Percentiles rank a stretch among this genome's conserved stretches.
These are phyloP conservation scores for Coracopsis vasa DNA, from an alignment of 2,113 vertebrate genomes.

Conservation along the genomic window DNA sequence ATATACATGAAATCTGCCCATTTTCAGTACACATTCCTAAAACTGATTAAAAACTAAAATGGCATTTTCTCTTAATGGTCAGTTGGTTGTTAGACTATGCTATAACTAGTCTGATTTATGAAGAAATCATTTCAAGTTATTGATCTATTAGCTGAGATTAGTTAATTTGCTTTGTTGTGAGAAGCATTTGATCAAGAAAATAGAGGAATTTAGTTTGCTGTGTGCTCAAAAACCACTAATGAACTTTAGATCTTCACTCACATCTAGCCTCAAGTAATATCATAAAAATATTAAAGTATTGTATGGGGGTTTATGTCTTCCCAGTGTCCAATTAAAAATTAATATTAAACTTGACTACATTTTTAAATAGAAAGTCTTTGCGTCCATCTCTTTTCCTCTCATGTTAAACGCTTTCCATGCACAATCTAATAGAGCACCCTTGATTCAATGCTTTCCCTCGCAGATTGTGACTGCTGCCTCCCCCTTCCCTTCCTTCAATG, in stretches of 20 bases:
- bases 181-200: background rate
- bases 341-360: background rate
- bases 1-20: background rate
- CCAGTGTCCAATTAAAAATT: background rate
- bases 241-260: background rate
- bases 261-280: background rate
- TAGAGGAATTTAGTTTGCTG: background rate
- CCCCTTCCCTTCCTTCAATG: background rate
- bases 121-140: background rate
- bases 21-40: background rate
- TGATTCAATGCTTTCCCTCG: background rate
- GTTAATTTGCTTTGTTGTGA: background rate
- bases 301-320: background rate
- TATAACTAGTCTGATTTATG: background rate
- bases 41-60: background rate
- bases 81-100: background rate
- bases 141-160: background rate
- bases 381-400: background rate
- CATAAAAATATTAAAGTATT: background rate
- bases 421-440: background rate
- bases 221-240: background rate
- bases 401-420: background rate
- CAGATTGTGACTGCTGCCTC: background rate
- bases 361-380: background rate
- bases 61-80: background rate